Evolutionary conservation across 2,888 invertebrate species (phyloP), one percentile per base, ranked within the genome.

Genomic region (Marronus borbonicus): DNA sequence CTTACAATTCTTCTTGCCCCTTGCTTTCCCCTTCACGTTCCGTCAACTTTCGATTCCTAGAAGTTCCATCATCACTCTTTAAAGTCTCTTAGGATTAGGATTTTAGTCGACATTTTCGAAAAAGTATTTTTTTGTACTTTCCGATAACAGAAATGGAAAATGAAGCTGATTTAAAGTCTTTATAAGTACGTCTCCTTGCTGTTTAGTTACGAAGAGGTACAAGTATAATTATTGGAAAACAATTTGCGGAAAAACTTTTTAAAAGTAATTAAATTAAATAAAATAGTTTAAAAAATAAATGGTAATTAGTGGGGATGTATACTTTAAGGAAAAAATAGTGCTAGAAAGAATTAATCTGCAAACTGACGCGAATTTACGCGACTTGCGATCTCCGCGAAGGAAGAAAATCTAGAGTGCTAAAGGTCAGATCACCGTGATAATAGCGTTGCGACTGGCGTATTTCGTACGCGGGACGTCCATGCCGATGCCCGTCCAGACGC

Each of bases 401-500:
- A 44, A 24, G 44, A 60, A 74, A 68, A 68, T 68, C n/a, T 20
- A 74, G 72, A 60, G 60, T 74, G 72, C 14, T 60, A 74, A 74
- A 60, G 72, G 24, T 74, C 72, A 74, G 72, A 74, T 74, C 72
- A 49, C 72, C 44, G 60, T 74, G 72, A 60, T 74, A 74, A 74
- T 49, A 74, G 39, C 72, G 72, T 74, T 60, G 60, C 72, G 60
- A 74, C 72, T 74, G 72, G 60, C 72, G 72, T 28, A 50, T 28
- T 62, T 74, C 44, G 39, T 12, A 60, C 72, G 49, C 44, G 44
- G 44, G 52, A 31, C 72, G 72, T 74, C 72, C 72, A 74, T 60
- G 60, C 49, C 55, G 55, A 58, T 58, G 55, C 20, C 55, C 72
- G 72, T 60, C 72, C 60, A 55, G 72, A 74, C 60, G 72, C 60